Evolutionary conservation across 1,140 invertebrate genomes (phyloP).

Genomic region (Temnothorax nylanderi): DNA sequence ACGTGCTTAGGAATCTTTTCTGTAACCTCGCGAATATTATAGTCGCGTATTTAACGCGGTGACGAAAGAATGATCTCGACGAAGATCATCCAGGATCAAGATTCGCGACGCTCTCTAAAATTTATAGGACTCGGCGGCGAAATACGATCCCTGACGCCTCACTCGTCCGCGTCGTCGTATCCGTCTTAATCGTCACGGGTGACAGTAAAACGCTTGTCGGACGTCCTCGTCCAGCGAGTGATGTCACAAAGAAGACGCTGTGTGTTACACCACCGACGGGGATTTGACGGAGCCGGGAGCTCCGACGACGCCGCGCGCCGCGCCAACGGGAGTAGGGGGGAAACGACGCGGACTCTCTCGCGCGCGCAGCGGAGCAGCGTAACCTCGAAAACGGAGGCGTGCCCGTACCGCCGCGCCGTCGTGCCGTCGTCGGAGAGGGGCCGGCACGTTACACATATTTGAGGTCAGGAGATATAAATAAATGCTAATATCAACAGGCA

Average conservation of each 20-base stretch:
- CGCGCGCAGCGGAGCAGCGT: slow-evolving; percentile 38
- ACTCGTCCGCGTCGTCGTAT: not conserved
- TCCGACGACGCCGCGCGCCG: slow-evolving; percentile 45
- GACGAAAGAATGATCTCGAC: not conserved
- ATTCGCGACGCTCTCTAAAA: slow-evolving; percentile 1
- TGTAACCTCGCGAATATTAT: not conserved
- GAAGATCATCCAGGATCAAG: not conserved
- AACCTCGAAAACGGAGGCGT: slow-evolving; percentile 77
- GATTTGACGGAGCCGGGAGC: slow-evolving; percentile 63
- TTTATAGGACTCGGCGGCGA: not conserved
- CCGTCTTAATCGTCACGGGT: slow-evolving; percentile 9
- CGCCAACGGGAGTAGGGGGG: too few relatives aligned
- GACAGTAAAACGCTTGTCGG: not conserved
- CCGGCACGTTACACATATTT: slow-evolving; percentile 78
- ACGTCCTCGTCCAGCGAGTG: slow-evolving; percentile 20
- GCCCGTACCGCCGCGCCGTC: slow-evolving; percentile 62
- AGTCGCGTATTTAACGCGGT: not conserved
- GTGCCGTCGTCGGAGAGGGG: slow-evolving; percentile 64
- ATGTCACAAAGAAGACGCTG: slow-evolving; percentile 57
- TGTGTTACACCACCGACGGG: slow-evolving; percentile 51
- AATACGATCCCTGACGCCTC: not conserved
- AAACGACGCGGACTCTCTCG: slow-evolving; percentile 3
- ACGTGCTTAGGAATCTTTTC: not conserved
- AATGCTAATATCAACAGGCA: slow-evolving; percentile 81
- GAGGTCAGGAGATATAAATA: slow-evolving; percentile 83